These are phyloP conservation scores for Cacoxenus indagator DNA, from an alignment of 2,888 invertebrate genomes.

Conservation along the genomic window DNA sequence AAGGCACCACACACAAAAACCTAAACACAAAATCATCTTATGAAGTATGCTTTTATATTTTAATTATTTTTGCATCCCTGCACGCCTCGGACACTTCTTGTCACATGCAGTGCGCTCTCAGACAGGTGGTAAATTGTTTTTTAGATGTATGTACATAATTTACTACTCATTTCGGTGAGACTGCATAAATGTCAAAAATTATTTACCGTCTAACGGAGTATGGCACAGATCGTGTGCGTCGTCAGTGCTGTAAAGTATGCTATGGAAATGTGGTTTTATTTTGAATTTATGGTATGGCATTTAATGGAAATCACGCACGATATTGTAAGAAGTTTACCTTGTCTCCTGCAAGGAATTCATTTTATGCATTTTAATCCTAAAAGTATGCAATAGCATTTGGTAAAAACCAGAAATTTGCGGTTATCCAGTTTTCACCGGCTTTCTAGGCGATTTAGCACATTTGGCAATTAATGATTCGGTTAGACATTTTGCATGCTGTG, in stretches of 20 bases:
- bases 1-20: background rate
- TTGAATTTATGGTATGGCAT: background rate
- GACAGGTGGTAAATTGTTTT: slow-evolving; percentile 5
- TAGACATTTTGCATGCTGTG: no score
- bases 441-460: no score
- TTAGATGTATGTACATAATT: background rate
- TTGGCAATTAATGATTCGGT: no score
- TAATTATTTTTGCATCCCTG: background rate
- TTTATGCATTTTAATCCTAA: background rate
- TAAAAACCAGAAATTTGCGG: background rate
- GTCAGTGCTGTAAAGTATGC: background rate
- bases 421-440: no score
- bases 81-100: background rate
- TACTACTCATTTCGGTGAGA: background rate
- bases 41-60: background rate
- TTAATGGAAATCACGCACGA: slow-evolving; percentile 1
- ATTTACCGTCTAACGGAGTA: background rate
- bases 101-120: background rate
- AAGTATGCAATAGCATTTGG: background rate
- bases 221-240: background rate
- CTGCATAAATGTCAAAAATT: slow-evolving; percentile 9
- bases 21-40: background rate
- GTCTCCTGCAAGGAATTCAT: background rate
- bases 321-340: background rate
- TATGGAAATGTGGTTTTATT: background rate